Base-by-base conservation (phyloP, 2,113 vertebrate genomes). In the Gopherus flavomarginatus region DNA sequence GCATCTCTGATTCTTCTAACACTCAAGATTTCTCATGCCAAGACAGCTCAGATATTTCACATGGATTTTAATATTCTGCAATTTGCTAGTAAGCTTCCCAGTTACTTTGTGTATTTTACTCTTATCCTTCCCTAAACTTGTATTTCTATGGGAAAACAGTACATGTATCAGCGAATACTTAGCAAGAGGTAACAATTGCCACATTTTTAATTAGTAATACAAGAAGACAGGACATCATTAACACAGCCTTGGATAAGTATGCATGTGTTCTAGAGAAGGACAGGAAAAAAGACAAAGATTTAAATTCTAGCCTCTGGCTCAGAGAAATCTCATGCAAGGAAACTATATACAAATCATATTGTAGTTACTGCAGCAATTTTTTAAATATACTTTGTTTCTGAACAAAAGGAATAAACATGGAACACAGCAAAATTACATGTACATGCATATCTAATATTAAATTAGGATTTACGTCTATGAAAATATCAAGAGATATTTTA, bases 1-100 rank as follows among this genome's bases (percentile, higher is more conserved):
- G 89, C 93, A 96, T 91, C 93, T 96, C 83, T 95, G 83, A 83
- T 89, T 95, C 95, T 95, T 50, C 89, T 75, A 35, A 72, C 1
- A 50, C 24, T 93, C 65, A 85, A 89, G 62, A 92, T 17, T 69
- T 91, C 16, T 97, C 56, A 65, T 42, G 69, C 53, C 69, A 88
- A 91, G 42, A 86, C 53, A 95, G 81, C 11, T 72, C 84, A 87
- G 95, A 83, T 88, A 59, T 91, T 95, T 97, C 24, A 88, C 1
- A 54, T 26, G 65, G 8, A 85, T 17, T 80, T 57, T 38, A 93
- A 89, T 1, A 86, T 69, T 17, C 38, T 78, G 83, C 72, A 88
- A 47, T 84, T 96, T 90, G 1, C 62, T 21, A 56, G 27, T 21
- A 90, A 90, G 79, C 77, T 86, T 93, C 19, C 8, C n/a, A 53